phyloP scores from a whole-genome alignment of 2,113 vertebrate genomes.

The Chloropsis hardwickii region DNA sequence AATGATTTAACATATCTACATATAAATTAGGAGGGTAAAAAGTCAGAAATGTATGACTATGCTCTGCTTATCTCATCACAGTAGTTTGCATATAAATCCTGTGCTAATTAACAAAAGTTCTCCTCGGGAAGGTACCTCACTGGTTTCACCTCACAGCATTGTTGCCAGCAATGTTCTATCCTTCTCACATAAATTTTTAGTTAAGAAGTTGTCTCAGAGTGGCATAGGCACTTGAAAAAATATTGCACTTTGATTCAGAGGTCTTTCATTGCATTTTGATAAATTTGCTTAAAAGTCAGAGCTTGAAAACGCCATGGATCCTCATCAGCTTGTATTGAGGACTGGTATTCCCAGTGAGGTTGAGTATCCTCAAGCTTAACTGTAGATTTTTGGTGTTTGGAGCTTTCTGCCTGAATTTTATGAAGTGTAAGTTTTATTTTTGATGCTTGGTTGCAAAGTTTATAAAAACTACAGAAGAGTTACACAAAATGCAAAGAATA shows the following conservation, averaged over 20 bases:
- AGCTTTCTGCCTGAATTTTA: background rate
- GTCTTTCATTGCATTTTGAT: background rate
- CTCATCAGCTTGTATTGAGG: background rate
- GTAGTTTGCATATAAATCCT: background rate
- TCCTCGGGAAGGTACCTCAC: rapidly evolving
- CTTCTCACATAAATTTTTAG: background rate
- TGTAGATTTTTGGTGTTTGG: background rate
- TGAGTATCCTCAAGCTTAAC: background rate
- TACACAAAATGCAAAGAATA: background rate
- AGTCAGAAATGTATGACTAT: background rate
- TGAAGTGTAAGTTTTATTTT: background rate
- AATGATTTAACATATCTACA: background rate
- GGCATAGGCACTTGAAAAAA: background rate
- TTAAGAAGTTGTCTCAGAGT: background rate
- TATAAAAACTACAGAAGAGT: background rate
- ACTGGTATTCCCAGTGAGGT: background rate
- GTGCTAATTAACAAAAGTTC: background rate
- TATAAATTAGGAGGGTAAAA: background rate
- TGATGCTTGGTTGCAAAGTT: background rate
- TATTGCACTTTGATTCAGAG: background rate
- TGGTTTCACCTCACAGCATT: background rate
- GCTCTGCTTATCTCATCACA: background rate
- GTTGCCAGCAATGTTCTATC: background rate
- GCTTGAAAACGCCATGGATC: background rate
- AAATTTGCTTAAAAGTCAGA: background rate